phyloP scores from a whole-genome alignment of 2,888 invertebrate genomes.

The Synergus gifuensis region DNA sequence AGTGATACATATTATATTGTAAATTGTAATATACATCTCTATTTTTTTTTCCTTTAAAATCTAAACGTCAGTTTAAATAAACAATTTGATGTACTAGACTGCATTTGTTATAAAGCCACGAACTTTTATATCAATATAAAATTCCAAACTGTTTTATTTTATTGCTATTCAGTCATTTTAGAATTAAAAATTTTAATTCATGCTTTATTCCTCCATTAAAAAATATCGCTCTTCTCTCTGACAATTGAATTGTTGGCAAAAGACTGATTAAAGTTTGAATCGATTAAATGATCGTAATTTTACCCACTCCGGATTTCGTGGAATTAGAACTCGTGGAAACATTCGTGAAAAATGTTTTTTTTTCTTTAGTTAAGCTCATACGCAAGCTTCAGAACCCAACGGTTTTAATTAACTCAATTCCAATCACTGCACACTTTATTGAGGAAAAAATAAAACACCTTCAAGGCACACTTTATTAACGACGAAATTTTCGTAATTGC shows the following conservation, averaged over 20 bases:
- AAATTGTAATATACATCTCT: background rate
- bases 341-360: slow-evolving; percentile 2
- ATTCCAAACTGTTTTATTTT: background rate
- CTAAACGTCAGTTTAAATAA: no score
- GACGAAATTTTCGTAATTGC: background rate
- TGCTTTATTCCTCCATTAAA: background rate
- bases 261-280: slow-evolving; percentile 2
- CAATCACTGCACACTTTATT: slow-evolving; percentile 17
- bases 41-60: no score
- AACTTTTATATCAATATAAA: no score
- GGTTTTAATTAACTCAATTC: slow-evolving; percentile 10
- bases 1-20: background rate
- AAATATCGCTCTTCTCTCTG: background rate
- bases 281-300: slow-evolving; percentile 9
- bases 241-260: background rate
- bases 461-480: background rate
- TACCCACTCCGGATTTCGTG: background rate
- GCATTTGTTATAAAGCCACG: no score
- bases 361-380: background rate
- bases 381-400: background rate
- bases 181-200: background rate
- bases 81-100: no score
- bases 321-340: background rate
- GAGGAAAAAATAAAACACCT: background rate
- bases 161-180: background rate